Percentiles rank a stretch among this genome's conserved stretches.
Evolutionary conservation across 2,113 vertebrate genomes (phyloP).

Genomic region (Paratilapia polleni): DNA sequence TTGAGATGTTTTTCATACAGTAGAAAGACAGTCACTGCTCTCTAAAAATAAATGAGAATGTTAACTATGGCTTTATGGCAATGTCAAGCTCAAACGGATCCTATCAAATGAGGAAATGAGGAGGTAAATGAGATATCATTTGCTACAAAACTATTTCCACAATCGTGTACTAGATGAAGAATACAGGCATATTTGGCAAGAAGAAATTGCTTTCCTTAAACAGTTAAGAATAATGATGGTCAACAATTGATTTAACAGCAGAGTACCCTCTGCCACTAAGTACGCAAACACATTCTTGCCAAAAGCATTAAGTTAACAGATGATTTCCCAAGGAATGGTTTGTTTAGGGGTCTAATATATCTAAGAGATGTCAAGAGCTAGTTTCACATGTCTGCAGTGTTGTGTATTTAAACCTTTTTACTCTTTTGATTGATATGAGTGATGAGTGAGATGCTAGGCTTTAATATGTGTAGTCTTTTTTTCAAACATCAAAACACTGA

Average conservation of each 20-base stretch:
- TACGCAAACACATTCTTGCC: slow-evolving; percentile 44
- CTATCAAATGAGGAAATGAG: slow-evolving; percentile 31
- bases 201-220: slow-evolving; percentile 29
- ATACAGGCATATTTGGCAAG: slow-evolving; percentile 20
- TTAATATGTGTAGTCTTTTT: slow-evolving; percentile 49
- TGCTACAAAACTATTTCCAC: slow-evolving; percentile 2
- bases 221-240: slow-evolving; percentile 54
- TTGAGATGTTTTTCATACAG: slow-evolving; percentile 19
- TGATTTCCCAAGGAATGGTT: slow-evolving; percentile 60
- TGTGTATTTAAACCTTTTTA: slow-evolving; percentile 65
- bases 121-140: slow-evolving; percentile 2
- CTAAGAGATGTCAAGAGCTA: slow-evolving; percentile 63
- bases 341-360: slow-evolving; percentile 64
- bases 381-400: slow-evolving; percentile 62
- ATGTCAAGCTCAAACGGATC: slow-evolving; percentile 33
- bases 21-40: not conserved
- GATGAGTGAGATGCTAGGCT: slow-evolving; percentile 44
- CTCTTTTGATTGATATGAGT: slow-evolving; percentile 53
- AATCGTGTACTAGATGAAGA: slow-evolving; percentile 12
- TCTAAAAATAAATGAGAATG: slow-evolving; percentile 3
- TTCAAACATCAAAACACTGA: slow-evolving; percentile 51
- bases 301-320: slow-evolving; percentile 59
- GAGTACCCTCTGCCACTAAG: slow-evolving; percentile 30
- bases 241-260: slow-evolving; percentile 54
- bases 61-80: slow-evolving; percentile 6